A percentile compares a stretch with the other conserved stretches of the same genome.
These are phyloP conservation scores for Salvelinus sp. DNA, from an alignment of 2,113 vertebrate species.

Conservation along the genomic window DNA sequence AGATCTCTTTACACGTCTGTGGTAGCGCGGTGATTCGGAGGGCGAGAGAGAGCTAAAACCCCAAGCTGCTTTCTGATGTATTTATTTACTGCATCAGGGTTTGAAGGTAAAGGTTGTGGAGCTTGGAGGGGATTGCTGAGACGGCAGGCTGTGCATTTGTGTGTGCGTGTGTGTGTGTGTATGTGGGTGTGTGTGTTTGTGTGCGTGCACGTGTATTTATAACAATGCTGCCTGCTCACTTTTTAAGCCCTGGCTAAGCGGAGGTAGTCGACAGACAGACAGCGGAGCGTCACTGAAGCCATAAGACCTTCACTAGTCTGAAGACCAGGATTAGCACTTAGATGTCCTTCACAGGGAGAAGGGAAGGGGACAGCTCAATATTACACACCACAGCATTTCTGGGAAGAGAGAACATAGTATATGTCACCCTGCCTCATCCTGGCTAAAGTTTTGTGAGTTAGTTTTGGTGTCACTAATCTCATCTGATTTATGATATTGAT, in stretches of 20 bases:
- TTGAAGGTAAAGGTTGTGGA: conserved; percentile 59
- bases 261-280: not conserved
- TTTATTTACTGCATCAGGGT: conserved; percentile 50
- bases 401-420: conserved; percentile 6
- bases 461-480: conserved; percentile 19
- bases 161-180: conserved; percentile 15
- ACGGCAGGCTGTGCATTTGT: conserved; percentile 22
- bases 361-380: conserved; percentile 31
- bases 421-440: conserved; percentile 1
- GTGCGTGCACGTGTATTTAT: conserved; percentile 30
- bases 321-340: conserved; percentile 51
- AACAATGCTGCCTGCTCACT: conserved; percentile 35
- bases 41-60: conserved; percentile 46
- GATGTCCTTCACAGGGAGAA: conserved; percentile 29
- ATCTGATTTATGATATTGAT: not conserved
- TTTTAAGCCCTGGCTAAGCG: conserved; percentile 52
- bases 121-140: conserved; percentile 52
- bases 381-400: conserved; percentile 4
- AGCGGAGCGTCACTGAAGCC: conserved; percentile 43
- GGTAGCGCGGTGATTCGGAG: conserved; percentile 48
- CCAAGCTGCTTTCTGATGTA: conserved; percentile 60
- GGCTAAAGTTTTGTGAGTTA: conserved; percentile 36
- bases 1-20: conserved; percentile 50
- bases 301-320: conserved; percentile 45
- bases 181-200: too few relatives aligned